phyloP scores from a whole-genome alignment of 2,113 vertebrate species.

The Chaetura pelagica region DNA sequence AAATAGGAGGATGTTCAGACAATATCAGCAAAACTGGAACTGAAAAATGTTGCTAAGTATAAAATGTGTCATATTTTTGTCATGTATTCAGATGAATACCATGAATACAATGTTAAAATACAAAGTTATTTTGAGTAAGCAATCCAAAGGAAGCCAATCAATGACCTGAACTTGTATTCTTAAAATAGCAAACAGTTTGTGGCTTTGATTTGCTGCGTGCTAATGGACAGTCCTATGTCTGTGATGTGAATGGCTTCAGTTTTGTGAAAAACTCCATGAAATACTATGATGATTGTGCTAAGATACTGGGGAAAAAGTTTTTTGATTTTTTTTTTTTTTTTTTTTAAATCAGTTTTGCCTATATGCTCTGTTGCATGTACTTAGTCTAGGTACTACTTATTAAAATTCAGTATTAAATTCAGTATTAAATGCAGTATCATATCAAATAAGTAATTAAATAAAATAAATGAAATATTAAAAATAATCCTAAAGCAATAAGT shows the following conservation, averaged over 20 bases:
- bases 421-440: neutral
- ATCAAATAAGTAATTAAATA: neutral
- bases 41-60: neutral
- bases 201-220: constrained; percentile 91
- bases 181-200: constrained; percentile 90
- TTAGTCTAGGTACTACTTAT: neutral
- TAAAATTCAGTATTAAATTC: neutral
- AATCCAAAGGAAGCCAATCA: neutral
- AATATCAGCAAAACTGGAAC: neutral
- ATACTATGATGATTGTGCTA: constrained; percentile 93
- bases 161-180: constrained; percentile 46
- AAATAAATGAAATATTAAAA: neutral
- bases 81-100: neutral
- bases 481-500: neutral
- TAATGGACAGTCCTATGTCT: constrained; percentile 92
- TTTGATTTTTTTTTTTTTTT: neutral
- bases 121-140: neutral
- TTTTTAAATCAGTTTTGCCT: too few species aligned
- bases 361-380: neutral
- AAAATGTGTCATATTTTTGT: neutral
- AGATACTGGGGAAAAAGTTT: constrained; percentile 88
- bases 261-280: constrained; percentile 96
- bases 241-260: constrained; percentile 93
- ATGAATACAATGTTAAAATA: neutral
- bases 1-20: neutral